These are phyloP conservation scores for Python bivittatus DNA, from an alignment of 2,113 vertebrate genomes.

Conservation along the genomic window DNA sequence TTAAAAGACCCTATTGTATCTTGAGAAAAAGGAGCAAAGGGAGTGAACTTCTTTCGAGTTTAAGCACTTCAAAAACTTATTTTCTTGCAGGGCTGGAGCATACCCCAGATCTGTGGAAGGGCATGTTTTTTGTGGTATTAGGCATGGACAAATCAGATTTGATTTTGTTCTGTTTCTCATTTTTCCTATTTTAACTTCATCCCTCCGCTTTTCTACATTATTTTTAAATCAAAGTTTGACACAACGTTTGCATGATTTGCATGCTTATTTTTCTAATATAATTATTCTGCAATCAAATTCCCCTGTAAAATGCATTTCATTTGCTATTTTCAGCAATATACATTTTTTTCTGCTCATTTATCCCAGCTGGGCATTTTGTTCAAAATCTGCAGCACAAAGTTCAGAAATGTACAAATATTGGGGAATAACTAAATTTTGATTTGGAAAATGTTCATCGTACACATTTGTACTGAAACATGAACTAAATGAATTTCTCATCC, in stretches of 20 bases:
- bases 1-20: constrained; percentile 55
- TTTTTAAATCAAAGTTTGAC: neutral
- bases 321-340: neutral
- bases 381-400: neutral
- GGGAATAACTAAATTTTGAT: neutral
- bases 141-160: neutral
- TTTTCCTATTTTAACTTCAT: neutral
- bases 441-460: neutral
- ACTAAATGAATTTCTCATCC: neutral
- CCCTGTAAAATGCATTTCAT: neutral
- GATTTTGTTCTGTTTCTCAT: neutral
- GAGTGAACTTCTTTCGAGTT: constrained; percentile 31
- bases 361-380: neutral
- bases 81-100: constrained; percentile 43
- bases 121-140: constrained; percentile 35
- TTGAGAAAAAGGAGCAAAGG: constrained; percentile 54
- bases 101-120: constrained; percentile 33
- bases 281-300: neutral
- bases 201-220: neutral
- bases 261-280: neutral
- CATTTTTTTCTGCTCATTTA: neutral
- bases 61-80: constrained; percentile 45
- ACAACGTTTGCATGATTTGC: neutral
- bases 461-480: neutral
- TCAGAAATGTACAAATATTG: neutral